phyloP scores from a whole-genome alignment of 2,888 invertebrate species.

The Thera obeliscata region DNA sequence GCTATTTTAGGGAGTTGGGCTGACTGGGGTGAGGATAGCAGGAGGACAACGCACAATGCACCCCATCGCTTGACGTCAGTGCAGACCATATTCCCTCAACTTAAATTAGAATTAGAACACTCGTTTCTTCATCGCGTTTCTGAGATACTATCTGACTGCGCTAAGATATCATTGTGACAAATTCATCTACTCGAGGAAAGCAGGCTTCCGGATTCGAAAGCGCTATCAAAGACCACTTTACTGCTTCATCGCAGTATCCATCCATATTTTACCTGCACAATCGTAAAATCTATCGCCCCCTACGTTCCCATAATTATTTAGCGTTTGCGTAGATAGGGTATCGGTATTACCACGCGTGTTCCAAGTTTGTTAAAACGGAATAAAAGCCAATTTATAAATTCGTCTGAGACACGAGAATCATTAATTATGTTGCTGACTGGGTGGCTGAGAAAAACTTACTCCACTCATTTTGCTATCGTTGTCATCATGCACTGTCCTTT shows the following conservation, averaged over 20 bases:
- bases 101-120: no score
- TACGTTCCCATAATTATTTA: conserved; percentile 56
- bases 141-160: no score
- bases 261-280: conserved; percentile 36
- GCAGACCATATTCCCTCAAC: no score
- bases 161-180: background rate
- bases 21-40: no score
- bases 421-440: conserved; percentile 85
- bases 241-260: conserved; percentile 24
- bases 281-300: conserved; percentile 24
- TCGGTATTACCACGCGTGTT: conserved; percentile 71
- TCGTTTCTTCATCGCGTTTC: background rate
- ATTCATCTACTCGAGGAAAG: background rate
- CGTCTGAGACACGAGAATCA: conserved; percentile 81
- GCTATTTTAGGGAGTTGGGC: no score
- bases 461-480: conserved; percentile 82
- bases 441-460: conserved; percentile 84
- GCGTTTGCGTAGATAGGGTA: conserved; percentile 60
- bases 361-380: conserved; percentile 74
- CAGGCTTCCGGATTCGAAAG: background rate
- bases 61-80: no score
- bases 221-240: conserved; percentile 5
- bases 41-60: no score
- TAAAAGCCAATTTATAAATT: conserved; percentile 82
- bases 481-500: conserved; percentile 72